Percentiles rank a stretch among this genome's conserved stretches.
Evolutionary conservation across 2,888 invertebrate species (phyloP).

Genomic region (Drosophila eohydei): DNA sequence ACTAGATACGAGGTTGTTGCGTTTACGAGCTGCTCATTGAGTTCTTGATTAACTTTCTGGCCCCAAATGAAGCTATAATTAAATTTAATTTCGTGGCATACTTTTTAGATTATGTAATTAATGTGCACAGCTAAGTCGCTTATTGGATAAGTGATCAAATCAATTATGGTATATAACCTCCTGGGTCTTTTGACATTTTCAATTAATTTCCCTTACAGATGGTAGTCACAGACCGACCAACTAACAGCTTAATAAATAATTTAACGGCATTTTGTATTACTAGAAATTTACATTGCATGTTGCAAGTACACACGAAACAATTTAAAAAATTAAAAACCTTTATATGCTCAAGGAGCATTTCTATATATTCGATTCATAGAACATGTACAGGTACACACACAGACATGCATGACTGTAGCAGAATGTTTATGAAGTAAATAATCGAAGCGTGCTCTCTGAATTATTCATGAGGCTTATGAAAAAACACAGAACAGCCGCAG

Average conservation of each 20-base stretch:
- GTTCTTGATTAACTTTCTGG: constrained; percentile 77
- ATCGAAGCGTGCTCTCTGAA: constrained; percentile 81
- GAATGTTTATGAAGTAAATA: constrained; percentile 80
- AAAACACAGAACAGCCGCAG: constrained; percentile 35
- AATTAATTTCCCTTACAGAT: constrained; percentile 47
- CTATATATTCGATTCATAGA: background rate
- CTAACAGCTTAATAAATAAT: constrained; percentile 33
- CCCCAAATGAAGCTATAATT: constrained; percentile 74
- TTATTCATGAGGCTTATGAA: constrained; percentile 82
- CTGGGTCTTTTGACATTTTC: constrained; percentile 33
- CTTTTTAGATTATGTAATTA: constrained; percentile 64
- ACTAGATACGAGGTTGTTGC: constrained; percentile 63
- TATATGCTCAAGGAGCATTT: constrained; percentile 26
- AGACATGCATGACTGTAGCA: constrained; percentile 25
- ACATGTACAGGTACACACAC: background rate
- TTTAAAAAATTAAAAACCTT: constrained; percentile 70
- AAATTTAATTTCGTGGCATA: constrained; percentile 79
- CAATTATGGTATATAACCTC: constrained; percentile 28
- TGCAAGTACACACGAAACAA: constrained; percentile 41
- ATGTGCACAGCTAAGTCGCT: constrained; percentile 41
- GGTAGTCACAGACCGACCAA: constrained; percentile 25
- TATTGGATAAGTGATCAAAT: constrained; percentile 61
- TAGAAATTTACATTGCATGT: constrained; percentile 3
- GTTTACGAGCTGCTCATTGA: constrained; percentile 75
- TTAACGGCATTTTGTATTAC: constrained; percentile 20